Evolutionary conservation across 2,888 invertebrate species (phyloP).

Genomic region (Sarcophaga variegata): DNA sequence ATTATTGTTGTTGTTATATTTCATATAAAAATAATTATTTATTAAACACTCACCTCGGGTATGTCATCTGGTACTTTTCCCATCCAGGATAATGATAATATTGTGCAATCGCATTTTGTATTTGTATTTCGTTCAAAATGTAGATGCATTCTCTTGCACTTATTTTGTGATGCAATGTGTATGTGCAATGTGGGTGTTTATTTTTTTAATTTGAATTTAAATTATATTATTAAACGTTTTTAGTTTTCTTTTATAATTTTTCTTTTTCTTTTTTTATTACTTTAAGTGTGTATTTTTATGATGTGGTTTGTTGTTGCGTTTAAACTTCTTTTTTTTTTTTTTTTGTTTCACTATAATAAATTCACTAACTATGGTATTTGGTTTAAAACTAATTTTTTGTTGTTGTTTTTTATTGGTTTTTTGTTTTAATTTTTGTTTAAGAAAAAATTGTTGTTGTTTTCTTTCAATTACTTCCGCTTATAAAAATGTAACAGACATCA

Average conservation of each 20-base stretch:
- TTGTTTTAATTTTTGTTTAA: constrained; percentile 3
- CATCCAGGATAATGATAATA: constrained; percentile 98
- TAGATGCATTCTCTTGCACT: constrained; percentile 89
- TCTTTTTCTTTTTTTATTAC: neutral
- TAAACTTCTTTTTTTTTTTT: neutral
- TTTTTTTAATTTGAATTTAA: neutral
- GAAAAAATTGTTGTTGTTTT: neutral
- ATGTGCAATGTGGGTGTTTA: neutral
- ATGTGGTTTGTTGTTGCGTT: constrained; percentile 11
- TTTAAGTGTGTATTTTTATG: neutral
- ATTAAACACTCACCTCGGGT: constrained; percentile 88
- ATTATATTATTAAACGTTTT: neutral
- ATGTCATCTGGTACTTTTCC: constrained; percentile 98
- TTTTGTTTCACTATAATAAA: constrained; percentile 40
- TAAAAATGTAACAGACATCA: constrained; percentile 33
- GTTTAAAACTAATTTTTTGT: neutral
- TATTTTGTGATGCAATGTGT: neutral
- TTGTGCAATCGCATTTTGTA: constrained; percentile 97
- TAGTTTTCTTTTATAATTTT: constrained; percentile 21
- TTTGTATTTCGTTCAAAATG: constrained; percentile 97
- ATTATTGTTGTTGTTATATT: neutral
- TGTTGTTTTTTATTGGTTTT: neutral
- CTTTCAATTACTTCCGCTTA: constrained; percentile 51
- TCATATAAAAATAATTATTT: neutral
- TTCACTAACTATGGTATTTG: constrained; percentile 58